phyloP scores from a whole-genome alignment of 2,113 vertebrate genomes.

The Henicopernis longicauda region DNA sequence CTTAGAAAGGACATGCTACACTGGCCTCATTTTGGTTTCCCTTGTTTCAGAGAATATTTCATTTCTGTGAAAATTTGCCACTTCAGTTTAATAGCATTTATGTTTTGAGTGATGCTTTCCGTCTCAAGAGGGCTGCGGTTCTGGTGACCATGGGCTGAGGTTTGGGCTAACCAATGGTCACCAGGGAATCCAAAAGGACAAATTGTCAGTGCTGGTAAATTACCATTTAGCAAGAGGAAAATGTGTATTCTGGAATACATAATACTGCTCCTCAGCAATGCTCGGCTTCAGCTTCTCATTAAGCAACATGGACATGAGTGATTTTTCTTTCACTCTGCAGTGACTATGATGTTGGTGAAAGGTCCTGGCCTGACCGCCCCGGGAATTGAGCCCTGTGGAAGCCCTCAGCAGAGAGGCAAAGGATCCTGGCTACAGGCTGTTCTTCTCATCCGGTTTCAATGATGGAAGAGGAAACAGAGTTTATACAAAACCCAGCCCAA shows the following conservation, averaged over 20 bases:
- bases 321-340: constrained; percentile 21
- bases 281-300: neutral
- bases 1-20: neutral
- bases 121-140: neutral
- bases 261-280: neutral
- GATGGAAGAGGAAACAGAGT: constrained; percentile 58
- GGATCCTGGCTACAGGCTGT: constrained; percentile 12
- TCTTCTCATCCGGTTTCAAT: constrained; percentile 48
- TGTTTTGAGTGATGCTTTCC: neutral
- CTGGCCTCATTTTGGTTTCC: neutral
- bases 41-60: neutral
- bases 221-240: neutral
- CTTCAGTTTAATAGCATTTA: neutral
- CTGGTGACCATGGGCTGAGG: neutral
- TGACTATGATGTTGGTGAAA: constrained; percentile 10
- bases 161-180: neutral
- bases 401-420: constrained; percentile 13
- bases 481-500: constrained; percentile 56
- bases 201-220: neutral
- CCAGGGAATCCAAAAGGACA: neutral
- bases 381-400: neutral
- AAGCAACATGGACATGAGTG: neutral
- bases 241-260: neutral
- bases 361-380: neutral
- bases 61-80: neutral